Percentiles rank a stretch among this genome's conserved stretches.
Conservation (phyloP, 2,888 invertebrate species). For the Arrhopalites spinosus region DNA sequence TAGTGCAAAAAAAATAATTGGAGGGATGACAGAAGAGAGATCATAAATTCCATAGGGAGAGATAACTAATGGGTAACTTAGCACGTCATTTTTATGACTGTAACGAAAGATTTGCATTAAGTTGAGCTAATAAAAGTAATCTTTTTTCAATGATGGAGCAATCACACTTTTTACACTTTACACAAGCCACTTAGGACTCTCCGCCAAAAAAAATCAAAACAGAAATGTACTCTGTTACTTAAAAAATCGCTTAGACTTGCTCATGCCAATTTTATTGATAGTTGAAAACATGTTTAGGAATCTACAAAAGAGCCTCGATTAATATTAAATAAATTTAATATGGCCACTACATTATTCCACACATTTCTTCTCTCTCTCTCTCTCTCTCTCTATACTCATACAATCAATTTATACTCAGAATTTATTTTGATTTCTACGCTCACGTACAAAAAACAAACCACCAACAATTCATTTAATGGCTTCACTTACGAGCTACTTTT, state of each 20-base stretch:
- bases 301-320: neutral
- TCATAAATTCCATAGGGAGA: neutral
- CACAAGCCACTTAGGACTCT: neutral
- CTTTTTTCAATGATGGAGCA: constrained; percentile 26
- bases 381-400: neutral
- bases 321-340: neutral
- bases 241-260: neutral
- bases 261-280: too few species aligned
- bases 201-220: neutral
- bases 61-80: constrained; percentile 25
- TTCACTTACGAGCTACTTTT: too few species aligned
- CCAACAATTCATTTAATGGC: too few species aligned
- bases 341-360: neutral
- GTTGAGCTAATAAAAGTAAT: constrained; percentile 12
- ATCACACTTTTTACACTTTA: constrained; percentile 15
- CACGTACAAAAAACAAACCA: too few species aligned
- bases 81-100: constrained; percentile 20
- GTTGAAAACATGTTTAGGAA: too few species aligned
- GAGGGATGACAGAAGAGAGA: neutral
- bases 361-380: neutral
- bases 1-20: neutral
- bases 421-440: too few species aligned
- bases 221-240: neutral
- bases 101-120: constrained; percentile 23
- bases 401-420: neutral